Evolutionary conservation across 2,888 invertebrate genomes (phyloP).

Genomic region (Calameuta idolon): DNA sequence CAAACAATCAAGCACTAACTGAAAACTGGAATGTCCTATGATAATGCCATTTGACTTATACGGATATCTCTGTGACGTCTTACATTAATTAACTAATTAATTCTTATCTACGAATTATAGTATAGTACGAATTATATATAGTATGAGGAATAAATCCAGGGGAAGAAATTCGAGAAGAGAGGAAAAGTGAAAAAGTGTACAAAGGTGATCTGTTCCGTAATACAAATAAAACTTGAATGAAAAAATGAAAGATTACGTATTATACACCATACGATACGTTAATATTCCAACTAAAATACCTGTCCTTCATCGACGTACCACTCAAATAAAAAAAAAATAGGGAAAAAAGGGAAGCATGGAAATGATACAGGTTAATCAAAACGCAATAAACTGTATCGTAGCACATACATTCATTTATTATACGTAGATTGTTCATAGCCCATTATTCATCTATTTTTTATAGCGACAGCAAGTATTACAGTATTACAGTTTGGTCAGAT

Average conservation of each 20-base stretch:
- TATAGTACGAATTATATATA: no score
- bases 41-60: no score
- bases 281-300: background rate
- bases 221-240: background rate
- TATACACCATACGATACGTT: background rate
- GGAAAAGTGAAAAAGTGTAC: background rate
- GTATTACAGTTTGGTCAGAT: conserved; percentile 61
- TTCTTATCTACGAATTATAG: no score
- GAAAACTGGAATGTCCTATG: no score
- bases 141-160: background rate
- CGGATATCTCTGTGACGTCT: no score
- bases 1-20: no score
- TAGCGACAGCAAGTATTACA: conserved; percentile 63
- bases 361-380: background rate
- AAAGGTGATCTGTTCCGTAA: background rate
- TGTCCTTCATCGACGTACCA: background rate
- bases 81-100: no score
- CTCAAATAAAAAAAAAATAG: background rate
- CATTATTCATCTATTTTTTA: conserved; percentile 59
- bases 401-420: conserved; percentile 66
- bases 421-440: conserved; percentile 66
- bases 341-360: background rate
- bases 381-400: conserved; percentile 35
- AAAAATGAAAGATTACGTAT: background rate
- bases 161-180: background rate